Conservation (phyloP, 2,888 invertebrate species). For the Notodonta dromedarius region DNA sequence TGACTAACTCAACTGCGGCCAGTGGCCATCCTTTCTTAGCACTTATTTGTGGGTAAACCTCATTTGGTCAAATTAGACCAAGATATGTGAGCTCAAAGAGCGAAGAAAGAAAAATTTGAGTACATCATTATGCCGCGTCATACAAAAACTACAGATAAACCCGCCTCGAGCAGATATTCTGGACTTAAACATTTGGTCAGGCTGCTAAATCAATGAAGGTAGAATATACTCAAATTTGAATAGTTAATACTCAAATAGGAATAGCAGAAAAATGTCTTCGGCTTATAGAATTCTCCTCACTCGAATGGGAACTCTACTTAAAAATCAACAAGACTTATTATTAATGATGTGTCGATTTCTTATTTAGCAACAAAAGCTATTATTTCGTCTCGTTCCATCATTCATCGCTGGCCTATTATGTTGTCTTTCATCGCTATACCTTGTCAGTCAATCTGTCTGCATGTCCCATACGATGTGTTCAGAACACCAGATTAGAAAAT, state of each 20-base stretch:
- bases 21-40: not conserved
- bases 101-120: too few relatives aligned
- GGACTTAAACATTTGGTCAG: too few relatives aligned
- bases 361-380: slow-evolving; percentile 28
- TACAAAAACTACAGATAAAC: too few relatives aligned
- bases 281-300: too few relatives aligned
- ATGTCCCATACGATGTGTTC: not conserved
- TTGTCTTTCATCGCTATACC: slow-evolving; percentile 30
- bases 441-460: slow-evolving; percentile 22
- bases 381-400: slow-evolving; percentile 28
- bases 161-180: too few relatives aligned
- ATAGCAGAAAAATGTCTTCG: too few relatives aligned
- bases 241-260: too few relatives aligned
- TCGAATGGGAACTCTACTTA: not conserved
- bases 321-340: not conserved
- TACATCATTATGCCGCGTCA: too few relatives aligned
- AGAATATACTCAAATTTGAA: too few relatives aligned
- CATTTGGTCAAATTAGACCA: not conserved
- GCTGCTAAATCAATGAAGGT: too few relatives aligned
- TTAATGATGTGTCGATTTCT: slow-evolving; percentile 6
- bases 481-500: not conserved
- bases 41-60: not conserved
- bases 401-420: slow-evolving; percentile 31
- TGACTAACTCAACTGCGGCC: not conserved
- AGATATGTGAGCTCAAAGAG: too few relatives aligned